Percentiles rank a stretch among this genome's conserved stretches.
phyloP scores from a whole-genome alignment of 2,113 vertebrate genomes.

The Petroica traversi region DNA sequence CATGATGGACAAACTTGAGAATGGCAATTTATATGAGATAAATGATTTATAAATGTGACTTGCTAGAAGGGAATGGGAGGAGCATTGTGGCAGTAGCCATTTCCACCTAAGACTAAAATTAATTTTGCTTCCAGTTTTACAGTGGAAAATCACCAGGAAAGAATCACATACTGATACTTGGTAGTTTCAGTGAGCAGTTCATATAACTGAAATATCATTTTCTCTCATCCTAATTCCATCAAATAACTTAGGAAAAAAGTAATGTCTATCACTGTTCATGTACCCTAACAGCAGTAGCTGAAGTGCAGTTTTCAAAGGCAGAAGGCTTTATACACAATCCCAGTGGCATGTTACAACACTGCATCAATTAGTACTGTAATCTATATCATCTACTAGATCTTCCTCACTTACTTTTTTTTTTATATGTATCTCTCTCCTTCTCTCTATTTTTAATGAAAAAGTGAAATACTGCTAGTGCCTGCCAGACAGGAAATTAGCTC shows the following conservation, averaged over 20 bases:
- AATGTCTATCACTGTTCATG: not conserved
- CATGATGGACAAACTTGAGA: not conserved
- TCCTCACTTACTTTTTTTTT: not conserved
- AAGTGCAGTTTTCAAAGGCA: not conserved
- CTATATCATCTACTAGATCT: not conserved
- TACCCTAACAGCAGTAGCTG: not conserved
- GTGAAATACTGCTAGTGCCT: slow-evolving; percentile 24
- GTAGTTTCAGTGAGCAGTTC: not conserved
- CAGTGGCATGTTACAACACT: not conserved
- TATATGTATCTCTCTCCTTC: rapidly evolving
- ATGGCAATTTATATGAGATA: not conserved
- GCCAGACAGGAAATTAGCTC: slow-evolving; percentile 55
- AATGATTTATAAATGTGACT: not conserved
- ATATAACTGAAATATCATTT: not conserved
- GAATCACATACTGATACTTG: not conserved
- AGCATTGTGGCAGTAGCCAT: not conserved
- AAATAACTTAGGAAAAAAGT: not conserved
- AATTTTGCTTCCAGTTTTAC: not conserved
- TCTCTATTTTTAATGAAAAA: slow-evolving; percentile 31
- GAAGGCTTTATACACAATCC: not conserved
- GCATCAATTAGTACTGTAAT: not conserved
- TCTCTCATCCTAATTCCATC: not conserved
- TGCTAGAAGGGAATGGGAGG: not conserved
- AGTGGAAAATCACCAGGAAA: not conserved
- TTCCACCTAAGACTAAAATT: not conserved